phyloP scores from a whole-genome alignment of 2,797 vertebrate genomes.

The Helostoma temminkii region DNA sequence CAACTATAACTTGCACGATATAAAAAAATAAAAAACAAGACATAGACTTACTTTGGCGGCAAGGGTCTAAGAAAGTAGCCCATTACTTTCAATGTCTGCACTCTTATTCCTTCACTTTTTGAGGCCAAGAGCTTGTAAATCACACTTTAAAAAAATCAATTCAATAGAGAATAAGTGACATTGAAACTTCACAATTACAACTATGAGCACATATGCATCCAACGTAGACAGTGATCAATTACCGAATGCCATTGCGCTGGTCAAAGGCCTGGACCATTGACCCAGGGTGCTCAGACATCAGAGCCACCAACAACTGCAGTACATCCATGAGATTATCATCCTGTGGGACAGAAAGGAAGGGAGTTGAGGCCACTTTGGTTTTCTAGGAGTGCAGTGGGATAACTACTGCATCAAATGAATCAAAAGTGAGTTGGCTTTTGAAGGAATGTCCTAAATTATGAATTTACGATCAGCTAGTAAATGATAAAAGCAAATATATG shows the following conservation, averaged over 20 bases:
- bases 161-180: too few species aligned
- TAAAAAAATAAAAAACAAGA: neutral
- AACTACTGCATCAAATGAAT: constrained; percentile 4
- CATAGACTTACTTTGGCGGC: constrained; percentile 82
- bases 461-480: neutral
- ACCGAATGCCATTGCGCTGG: constrained; percentile 97
- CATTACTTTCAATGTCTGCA: constrained; percentile 96
- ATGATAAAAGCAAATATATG: neutral
- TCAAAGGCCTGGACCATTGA: constrained; percentile 98
- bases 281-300: constrained; percentile 96
- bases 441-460: neutral
- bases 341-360: constrained; percentile 71
- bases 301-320: constrained; percentile 95
- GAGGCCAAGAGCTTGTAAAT: constrained; percentile 97
- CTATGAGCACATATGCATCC: neutral
- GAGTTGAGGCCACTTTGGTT: neutral
- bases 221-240: constrained; percentile 37
- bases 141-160: constrained; percentile 81
- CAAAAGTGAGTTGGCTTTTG: neutral
- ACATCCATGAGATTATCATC: constrained; percentile 99
- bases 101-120: constrained; percentile 94
- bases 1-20: neutral
- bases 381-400: neutral
- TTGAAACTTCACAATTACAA: neutral
- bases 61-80: constrained; percentile 93